Conservation (phyloP, 2,113 vertebrate genomes). For the Equus przewalskii region DNA sequence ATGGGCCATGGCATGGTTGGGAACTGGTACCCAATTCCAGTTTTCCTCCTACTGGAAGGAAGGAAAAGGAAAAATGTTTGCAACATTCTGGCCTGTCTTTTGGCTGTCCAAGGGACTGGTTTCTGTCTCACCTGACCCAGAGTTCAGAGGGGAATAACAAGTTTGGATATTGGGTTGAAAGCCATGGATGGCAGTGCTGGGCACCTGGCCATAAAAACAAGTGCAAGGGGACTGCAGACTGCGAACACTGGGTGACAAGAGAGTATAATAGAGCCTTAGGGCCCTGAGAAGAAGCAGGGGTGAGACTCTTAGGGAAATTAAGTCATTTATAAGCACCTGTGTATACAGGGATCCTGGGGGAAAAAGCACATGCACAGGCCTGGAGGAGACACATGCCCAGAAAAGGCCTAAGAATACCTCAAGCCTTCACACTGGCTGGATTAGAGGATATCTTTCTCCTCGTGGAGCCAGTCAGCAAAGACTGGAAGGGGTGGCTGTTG, state of each 20-base stretch:
- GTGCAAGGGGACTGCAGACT: background rate
- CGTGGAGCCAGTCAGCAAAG: background rate
- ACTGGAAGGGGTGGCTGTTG: background rate
- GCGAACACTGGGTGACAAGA: background rate
- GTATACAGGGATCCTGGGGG: background rate
- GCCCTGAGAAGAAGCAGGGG: background rate
- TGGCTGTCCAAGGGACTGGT: too few species aligned
- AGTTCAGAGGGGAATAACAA: background rate
- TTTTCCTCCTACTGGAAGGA: background rate
- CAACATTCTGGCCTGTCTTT: background rate
- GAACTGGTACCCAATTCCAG: background rate
- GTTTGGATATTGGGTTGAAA: background rate
- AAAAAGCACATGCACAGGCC: background rate
- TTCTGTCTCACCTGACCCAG: background rate
- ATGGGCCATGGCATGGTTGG: too few species aligned
- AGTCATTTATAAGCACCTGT: background rate
- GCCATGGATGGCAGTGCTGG: background rate
- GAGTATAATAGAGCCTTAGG: background rate
- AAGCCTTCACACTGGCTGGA: background rate
- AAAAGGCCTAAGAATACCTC: background rate
- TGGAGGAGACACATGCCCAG: background rate
- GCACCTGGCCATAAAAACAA: background rate
- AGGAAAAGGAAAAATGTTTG: background rate
- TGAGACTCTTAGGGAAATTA: background rate
- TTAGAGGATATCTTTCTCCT: background rate